phyloP scores from a whole-genome alignment of 2,888 invertebrate species.

The Pasiphila rectangulata region DNA sequence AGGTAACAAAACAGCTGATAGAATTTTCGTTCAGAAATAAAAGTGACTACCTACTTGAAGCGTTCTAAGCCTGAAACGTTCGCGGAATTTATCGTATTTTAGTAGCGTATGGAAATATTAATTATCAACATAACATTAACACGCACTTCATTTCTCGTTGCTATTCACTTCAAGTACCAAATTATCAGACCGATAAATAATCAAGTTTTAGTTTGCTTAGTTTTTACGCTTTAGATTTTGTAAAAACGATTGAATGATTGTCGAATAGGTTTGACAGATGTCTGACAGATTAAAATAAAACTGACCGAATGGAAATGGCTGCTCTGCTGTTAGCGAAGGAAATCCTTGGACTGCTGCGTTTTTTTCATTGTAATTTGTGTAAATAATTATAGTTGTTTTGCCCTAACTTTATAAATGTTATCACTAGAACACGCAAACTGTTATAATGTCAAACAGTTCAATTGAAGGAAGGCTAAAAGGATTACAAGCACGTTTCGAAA shows the following conservation, averaged over 20 bases:
- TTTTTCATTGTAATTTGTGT: constrained; percentile 68
- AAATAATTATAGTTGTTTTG: constrained; percentile 61
- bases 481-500: constrained; percentile 88
- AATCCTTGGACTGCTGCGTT: constrained; percentile 72
- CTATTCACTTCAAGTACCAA: too few relatives aligned
- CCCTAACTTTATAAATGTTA: constrained; percentile 65
- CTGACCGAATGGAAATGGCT: constrained; percentile 47
- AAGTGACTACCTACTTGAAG: too few relatives aligned
- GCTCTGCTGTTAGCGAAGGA: constrained; percentile 42
- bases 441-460: constrained; percentile 85
- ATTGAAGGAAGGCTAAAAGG: constrained; percentile 90
- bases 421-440: constrained; percentile 50
- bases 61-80: too few relatives aligned
- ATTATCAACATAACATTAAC: too few relatives aligned
- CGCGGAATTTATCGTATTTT: too few relatives aligned
- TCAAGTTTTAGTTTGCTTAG: too few relatives aligned
- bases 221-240: too few relatives aligned
- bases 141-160: too few relatives aligned
- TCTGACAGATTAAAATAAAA: neutral
- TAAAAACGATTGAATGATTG: constrained; percentile 37
- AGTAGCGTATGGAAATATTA: too few relatives aligned
- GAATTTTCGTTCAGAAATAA: constrained; percentile 17
- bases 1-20: neutral
- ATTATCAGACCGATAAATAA: too few relatives aligned
- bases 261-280: neutral